Base-by-base conservation (phyloP, 2,888 invertebrate genomes). In the Tiliacea aurago region DNA sequence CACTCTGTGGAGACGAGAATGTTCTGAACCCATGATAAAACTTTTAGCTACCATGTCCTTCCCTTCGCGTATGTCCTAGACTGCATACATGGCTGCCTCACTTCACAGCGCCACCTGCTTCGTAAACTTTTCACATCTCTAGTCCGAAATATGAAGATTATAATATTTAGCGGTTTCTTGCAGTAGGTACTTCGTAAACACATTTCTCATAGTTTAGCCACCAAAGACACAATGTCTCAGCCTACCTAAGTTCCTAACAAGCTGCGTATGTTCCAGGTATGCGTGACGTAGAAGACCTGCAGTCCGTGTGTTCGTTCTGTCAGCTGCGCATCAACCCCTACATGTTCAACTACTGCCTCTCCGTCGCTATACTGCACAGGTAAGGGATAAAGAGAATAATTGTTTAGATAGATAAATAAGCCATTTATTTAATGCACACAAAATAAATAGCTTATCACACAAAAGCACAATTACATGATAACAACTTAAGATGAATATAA, bases 301-400 rank as follows among this genome's bases (percentile, higher is more conserved):
- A 97, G 86, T 97, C 98, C 0, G 93, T 97, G 51, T 97, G 97
- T 49, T 97, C 97, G 15, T 98, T 97, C 91, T 97, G 97, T 84
- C 97, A 98, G 80, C 97, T 98, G 84, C 96, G 97, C 58, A 94
- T 98, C 86, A 98, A 98, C 92, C 97, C 98, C 0, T 97, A 97
- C 90, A 93, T 98, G 94, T 98, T 98, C 94, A 97, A 98, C 93
- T 98, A 98, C 92, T 97, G 97, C 45, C 95, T 98, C 11, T 98
- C 98, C 2, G 98, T 98, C 56, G 97, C 98, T 9, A 95, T 98
- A 23, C 92, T 98, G 67, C 98, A 98, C 93, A 97, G 98, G 96
- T 96, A 18, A n/a, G 6, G n/a, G 15, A 28, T 45, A 37, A 37
- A 37, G 6, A 4, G 5, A 41, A 41, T 9, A 41, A 5, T 45